Conservation (phyloP, 1,140 invertebrate species). For the Penaeus vannamei region DNA sequence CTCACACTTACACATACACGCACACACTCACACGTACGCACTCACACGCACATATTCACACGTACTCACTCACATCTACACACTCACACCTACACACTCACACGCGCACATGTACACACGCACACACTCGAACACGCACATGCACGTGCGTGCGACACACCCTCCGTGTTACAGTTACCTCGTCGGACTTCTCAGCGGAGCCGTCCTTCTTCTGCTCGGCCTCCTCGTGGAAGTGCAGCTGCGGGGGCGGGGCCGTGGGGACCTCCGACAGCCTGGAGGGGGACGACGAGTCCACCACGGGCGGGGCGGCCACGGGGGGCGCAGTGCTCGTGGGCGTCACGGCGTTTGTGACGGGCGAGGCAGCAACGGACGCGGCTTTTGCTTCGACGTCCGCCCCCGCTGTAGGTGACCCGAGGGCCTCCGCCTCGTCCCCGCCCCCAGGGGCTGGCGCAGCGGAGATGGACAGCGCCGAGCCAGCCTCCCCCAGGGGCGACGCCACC, state of each 20-base stretch:
- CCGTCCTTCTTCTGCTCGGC: background rate
- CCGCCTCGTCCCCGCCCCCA: background rate
- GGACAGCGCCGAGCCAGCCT: background rate
- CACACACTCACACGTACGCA: too few relatives aligned
- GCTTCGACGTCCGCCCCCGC: background rate
- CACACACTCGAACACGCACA: too few relatives aligned
- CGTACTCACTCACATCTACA: too few relatives aligned
- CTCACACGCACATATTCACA: too few relatives aligned
- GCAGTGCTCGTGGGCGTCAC: background rate
- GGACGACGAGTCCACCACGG: background rate
- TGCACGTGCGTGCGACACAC: too few relatives aligned
- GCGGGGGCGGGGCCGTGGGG: constrained; percentile 2
- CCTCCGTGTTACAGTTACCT: constrained; percentile 59
- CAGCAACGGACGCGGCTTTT: background rate
- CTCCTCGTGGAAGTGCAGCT: constrained; percentile 3
- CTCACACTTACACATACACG: too few relatives aligned
- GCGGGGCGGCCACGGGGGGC: background rate
- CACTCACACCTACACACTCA: too few relatives aligned
- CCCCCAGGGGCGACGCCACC: background rate
- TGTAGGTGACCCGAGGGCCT: background rate
- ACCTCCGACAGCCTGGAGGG: background rate
- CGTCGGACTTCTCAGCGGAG: constrained; percentile 69
- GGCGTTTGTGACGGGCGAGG: background rate
- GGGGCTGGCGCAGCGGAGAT: background rate
- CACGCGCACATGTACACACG: too few relatives aligned